phyloP scores from a whole-genome alignment of 2,113 vertebrate genomes.

The Ailuropoda melanoleuca region DNA sequence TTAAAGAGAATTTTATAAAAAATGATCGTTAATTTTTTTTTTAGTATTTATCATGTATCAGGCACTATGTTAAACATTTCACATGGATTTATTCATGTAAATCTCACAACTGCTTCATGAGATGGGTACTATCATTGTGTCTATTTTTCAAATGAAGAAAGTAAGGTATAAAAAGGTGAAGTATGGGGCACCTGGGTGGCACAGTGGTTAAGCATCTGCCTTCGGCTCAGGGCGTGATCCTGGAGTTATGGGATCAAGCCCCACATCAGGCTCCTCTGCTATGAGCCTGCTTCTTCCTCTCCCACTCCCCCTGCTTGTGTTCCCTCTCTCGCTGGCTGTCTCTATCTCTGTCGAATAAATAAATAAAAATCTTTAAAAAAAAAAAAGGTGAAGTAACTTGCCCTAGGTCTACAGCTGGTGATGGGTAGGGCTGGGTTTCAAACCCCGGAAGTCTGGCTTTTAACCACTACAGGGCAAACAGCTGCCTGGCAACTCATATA shows the following conservation, averaged over 20 bases:
- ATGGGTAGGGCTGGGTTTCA: background rate
- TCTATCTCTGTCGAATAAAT: too few species aligned
- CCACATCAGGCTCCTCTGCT: too few species aligned
- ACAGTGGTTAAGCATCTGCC: too few species aligned
- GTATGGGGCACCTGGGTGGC: too few species aligned
- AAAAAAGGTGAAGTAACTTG: background rate
- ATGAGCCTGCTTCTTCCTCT: too few species aligned
- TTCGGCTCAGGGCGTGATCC: too few species aligned
- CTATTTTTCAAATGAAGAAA: background rate
- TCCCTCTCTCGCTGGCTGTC: too few species aligned
- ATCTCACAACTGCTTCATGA: background rate
- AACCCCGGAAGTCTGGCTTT: background rate
- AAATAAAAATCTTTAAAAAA: too few species aligned
- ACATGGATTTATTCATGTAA: background rate
- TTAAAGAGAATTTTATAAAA: background rate
- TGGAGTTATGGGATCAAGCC: too few species aligned
- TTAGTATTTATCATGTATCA: background rate
- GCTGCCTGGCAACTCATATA: background rate
- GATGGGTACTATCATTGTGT: background rate
- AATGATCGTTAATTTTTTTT: background rate
- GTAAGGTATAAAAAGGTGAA: background rate
- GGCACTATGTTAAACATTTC: background rate
- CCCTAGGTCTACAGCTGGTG: background rate
- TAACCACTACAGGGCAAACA: background rate
- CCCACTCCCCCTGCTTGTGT: too few species aligned